Evolutionary conservation across 2,888 invertebrate genomes (phyloP), one percentile per base, ranked within the genome.

Genomic region (Danaus chrysippus): DNA sequence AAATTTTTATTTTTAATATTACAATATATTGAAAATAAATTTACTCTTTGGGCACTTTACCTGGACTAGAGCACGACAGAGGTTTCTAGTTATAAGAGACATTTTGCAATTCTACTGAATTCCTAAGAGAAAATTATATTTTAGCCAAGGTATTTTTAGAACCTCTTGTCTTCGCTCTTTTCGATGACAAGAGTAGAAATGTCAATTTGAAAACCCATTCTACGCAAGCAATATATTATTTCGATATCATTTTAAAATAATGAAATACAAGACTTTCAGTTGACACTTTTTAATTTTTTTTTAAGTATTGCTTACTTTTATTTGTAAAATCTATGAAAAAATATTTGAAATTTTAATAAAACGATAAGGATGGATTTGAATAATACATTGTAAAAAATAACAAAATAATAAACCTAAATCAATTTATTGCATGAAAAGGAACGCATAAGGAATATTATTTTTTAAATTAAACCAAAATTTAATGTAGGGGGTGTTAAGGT

Each of bases 1-100:
- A 79, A 66, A 59, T 70, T 66, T 64, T 56, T 54, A 53, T 60
- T 59, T 55, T 57, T 52, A 54, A 54, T 42, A 44, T 58, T 42
- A 5, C 34, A 59, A 56, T 54, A 42, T 46, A 54, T 49, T 43
- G 34, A 54, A n/a, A 54, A 54, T n/a, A 54, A 19, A 61, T 12
- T 55, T 41, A 9, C 34, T 59, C 54, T 64, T 62, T 61, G 3
- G 41, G 43, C 58, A 71, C 65, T 62, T 68, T 83, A 91, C 91
- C 89, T 91, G 91, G 59, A 83, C 73, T 53, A 91, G 71, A 62
- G 83, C 78, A 67, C 89, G 84, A 69, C 84, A 81, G 70, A 88
- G 72, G 70, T 86, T 87, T 73, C 89, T 86, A 73, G 81, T 81
- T 62, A 91, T 83, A 59, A 88, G 73, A 62, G 89, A 87, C 91